Base-by-base conservation (phyloP, 2,113 vertebrate species). In the Psilopsiagon aymara region DNA sequence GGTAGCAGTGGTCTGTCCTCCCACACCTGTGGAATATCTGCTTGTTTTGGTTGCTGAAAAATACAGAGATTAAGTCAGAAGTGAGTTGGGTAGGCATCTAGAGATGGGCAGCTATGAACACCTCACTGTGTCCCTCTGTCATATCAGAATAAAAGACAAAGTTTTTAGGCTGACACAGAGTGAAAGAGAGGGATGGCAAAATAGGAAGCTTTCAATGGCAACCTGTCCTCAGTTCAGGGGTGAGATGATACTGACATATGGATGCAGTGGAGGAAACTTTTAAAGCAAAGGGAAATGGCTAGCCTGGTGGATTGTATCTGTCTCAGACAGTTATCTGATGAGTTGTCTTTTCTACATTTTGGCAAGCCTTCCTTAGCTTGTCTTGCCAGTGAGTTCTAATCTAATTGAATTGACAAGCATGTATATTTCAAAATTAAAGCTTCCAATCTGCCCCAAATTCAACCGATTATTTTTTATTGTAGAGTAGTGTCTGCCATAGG, bases 331-430 rank as follows among this genome's bases (percentile, higher is more conserved):
- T 89, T 95, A 84, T 95, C 94, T 93, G 86, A 89, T 88, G 83
- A 96, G 74, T 91, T 90, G 60, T 84, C 79, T 92, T 93, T 83
- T 55, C 24, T 91, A 39, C 18, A 18, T 87, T 94, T 94, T 96
- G 94, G 95, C 92, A 94, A 92, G 77, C 53, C 19, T 82, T 43
- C 68, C 53, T 76, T 46, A 94, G 59, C n/a, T 85, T 73, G 62
- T 51, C 86, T 94, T 95, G 91, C 88, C 96, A 96, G 77, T 91
- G 92, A 96, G 89, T 93, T 94, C 83, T 94, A 83, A 77, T 87
- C 63, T 95, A 96, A 97, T 92, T 96, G 81, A 95, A 93, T 94
- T 94, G 92, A 96, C 91, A 95, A 94, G 91, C 46, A 95, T 59
- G 77, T 95, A 85, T 88, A 73, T 86, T 97, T 97, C 95, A 9